phyloP scores from a whole-genome alignment of 1,140 invertebrate species.

The Tetragonula clypearis region DNA sequence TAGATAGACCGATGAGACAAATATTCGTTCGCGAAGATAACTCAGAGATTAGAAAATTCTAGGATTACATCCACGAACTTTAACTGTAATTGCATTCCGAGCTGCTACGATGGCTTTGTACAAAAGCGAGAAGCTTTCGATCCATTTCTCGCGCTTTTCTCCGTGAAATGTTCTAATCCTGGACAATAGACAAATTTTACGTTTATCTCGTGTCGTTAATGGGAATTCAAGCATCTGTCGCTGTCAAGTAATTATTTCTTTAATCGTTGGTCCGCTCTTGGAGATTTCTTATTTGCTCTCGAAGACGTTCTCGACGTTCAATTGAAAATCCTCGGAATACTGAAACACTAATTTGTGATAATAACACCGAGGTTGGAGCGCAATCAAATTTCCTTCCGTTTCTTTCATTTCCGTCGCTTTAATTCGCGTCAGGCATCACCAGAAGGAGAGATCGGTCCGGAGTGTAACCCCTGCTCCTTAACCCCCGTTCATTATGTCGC shows the following conservation, averaged over 20 bases:
- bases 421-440: not conserved
- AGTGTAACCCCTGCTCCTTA: not conserved
- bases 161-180: not conserved
- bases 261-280: not conserved
- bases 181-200: not conserved
- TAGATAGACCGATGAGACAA: not conserved
- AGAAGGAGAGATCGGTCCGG: not conserved
- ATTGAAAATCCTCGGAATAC: not conserved
- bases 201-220: not conserved
- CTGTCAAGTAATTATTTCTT: not conserved
- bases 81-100: not conserved
- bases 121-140: not conserved
- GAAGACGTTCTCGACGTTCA: not conserved
- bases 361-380: not conserved
- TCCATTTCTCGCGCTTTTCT: too few species aligned
- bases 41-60: slow-evolving; percentile 14
- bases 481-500: not conserved
- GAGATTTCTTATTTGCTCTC: not conserved
- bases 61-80: not conserved
- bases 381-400: not conserved
- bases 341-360: not conserved
- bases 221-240: not conserved
- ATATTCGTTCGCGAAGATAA: not conserved
- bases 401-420: not conserved
- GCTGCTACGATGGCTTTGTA: not conserved